Conservation (phyloP, 92 coral and sea anemone genomes). For the Scolanthus callimorphus region DNA sequence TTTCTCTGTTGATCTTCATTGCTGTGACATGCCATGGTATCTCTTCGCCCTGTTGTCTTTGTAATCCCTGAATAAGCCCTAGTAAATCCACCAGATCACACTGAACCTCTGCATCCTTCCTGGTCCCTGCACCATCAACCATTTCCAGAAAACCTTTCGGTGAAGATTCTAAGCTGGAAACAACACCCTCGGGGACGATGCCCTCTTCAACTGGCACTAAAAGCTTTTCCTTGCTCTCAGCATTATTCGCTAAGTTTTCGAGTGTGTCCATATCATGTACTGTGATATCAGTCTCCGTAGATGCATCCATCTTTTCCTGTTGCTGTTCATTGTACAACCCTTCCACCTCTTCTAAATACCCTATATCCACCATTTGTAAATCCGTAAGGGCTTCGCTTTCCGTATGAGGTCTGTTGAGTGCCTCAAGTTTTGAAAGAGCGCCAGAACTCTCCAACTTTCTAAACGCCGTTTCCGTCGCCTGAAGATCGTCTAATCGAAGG, state of each 20-base stretch:
- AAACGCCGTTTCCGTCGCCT: slow-evolving; percentile 53
- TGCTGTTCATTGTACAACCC: slow-evolving; percentile 15
- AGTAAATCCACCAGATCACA: slow-evolving; percentile 44
- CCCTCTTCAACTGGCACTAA: not conserved
- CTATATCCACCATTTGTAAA: slow-evolving; percentile 46
- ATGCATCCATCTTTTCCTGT: slow-evolving; percentile 19
- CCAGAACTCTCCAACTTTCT: slow-evolving; percentile 21
- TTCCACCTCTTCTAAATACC: slow-evolving; percentile 40
- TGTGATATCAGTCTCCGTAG: slow-evolving; percentile 40
- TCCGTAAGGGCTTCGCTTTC: slow-evolving; percentile 56
- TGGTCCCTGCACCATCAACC: slow-evolving; percentile 1
- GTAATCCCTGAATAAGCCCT: slow-evolving; percentile 38
- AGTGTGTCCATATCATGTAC: slow-evolving; percentile 34
- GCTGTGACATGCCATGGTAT: slow-evolving; percentile 52
- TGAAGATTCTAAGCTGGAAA: not conserved
- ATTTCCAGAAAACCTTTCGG: not conserved
- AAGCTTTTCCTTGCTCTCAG: not conserved
- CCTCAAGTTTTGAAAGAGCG: slow-evolving; percentile 16
- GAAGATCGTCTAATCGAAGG: slow-evolving; percentile 55
- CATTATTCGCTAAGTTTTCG: slow-evolving; percentile 20
- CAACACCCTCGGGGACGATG: not conserved
- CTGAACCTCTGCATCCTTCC: slow-evolving; percentile 33
- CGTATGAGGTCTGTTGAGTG: slow-evolving; percentile 20
- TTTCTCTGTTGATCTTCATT: slow-evolving; percentile 17
- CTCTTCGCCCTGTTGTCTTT: slow-evolving; percentile 27